phyloP scores from a whole-genome alignment of 2,113 vertebrate species.

The Alethe diademata region DNA sequence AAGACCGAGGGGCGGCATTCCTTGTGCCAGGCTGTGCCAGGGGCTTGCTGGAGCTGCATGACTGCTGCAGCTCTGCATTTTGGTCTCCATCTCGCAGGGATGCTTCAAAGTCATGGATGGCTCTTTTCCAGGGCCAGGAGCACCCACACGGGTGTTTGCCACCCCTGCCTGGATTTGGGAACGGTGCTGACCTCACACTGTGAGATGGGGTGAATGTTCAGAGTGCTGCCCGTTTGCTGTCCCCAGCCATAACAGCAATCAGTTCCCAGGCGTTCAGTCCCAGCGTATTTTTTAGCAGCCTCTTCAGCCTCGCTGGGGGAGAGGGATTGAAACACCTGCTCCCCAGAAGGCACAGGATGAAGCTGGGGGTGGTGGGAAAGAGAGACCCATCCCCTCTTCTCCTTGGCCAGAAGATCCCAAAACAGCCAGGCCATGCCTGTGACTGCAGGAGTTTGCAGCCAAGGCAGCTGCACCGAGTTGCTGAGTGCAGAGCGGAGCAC shows the following conservation, averaged over 20 bases:
- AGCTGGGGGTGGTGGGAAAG: accelerated
- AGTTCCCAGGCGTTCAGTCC: background rate
- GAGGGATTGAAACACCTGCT: background rate
- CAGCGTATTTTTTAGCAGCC: background rate
- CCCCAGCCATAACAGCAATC: background rate
- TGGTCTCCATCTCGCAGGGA: background rate
- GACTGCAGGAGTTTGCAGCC: background rate
- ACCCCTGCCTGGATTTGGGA: background rate
- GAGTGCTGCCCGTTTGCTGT: background rate
- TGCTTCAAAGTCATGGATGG: accelerated
- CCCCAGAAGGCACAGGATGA: background rate
- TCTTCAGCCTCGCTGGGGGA: accelerated
- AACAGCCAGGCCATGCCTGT: background rate
- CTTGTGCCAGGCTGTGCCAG: accelerated
- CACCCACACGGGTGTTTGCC: accelerated
- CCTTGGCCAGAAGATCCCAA: background rate
- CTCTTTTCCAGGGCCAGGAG: background rate
- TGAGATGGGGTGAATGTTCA: accelerated
- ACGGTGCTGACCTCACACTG: accelerated
- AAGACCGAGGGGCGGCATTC: too few relatives aligned
- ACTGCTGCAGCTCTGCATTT: background rate
- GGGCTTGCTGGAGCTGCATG: background rate
- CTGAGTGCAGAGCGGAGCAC: accelerated
- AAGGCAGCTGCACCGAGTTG: background rate
- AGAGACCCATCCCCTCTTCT: background rate